Evolutionary conservation across 1,140 invertebrate species (phyloP).

Genomic region (Cherax destructor): DNA sequence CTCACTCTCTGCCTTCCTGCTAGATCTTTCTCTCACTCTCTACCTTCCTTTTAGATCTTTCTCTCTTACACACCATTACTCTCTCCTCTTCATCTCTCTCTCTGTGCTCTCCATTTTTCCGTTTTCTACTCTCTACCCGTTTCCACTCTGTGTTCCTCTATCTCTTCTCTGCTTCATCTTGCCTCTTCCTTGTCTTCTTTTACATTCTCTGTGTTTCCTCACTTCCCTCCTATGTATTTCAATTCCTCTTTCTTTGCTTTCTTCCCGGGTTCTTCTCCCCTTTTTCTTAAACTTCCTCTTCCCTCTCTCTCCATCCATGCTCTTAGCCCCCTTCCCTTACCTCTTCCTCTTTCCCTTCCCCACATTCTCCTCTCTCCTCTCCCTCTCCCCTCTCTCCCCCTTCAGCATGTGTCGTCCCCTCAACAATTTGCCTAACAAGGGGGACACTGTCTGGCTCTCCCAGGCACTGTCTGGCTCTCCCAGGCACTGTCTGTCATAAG

Average conservation of each 20-base stretch:
- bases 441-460: too few relatives aligned
- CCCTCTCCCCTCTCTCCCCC: background rate
- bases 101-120: too few relatives aligned
- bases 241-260: background rate
- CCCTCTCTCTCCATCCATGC: background rate
- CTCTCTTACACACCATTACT: background rate
- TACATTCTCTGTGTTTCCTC: background rate
- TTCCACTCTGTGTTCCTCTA: background rate
- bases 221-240: background rate
- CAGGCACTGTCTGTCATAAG: too few relatives aligned
- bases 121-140: too few relatives aligned
- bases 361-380: background rate
- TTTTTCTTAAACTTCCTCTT: background rate
- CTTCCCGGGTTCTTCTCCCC: background rate
- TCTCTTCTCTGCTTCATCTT: background rate
- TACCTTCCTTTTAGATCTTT: background rate
- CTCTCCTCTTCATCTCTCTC: too few relatives aligned
- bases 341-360: background rate
- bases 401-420: background rate
- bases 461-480: too few relatives aligned
- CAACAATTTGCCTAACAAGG: conserved; percentile 54
- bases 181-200: background rate
- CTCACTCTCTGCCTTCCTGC: background rate
- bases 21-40: background rate
- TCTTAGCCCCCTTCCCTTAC: background rate